phyloP scores from a whole-genome alignment of 2,888 invertebrate species.

The Chironomus riparius region DNA sequence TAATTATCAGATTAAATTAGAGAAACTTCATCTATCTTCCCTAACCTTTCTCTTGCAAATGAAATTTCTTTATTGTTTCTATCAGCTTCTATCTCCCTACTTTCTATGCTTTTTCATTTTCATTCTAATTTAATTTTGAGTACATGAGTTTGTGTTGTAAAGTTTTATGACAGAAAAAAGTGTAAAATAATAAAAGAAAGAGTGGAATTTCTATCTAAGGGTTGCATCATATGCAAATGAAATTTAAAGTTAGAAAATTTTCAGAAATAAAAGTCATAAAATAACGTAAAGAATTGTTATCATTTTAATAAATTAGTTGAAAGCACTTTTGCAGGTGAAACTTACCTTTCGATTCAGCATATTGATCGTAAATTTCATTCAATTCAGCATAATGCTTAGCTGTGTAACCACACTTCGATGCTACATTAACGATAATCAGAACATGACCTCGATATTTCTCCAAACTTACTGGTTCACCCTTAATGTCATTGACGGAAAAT shows the following conservation, averaged over 20 bases:
- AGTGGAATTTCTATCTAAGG: too few relatives aligned
- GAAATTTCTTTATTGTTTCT: too few relatives aligned
- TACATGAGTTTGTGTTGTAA: too few relatives aligned
- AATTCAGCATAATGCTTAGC: slow-evolving; percentile 49
- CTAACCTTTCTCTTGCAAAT: too few relatives aligned
- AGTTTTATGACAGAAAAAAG: not conserved
- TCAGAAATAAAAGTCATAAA: too few relatives aligned
- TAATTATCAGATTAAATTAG: too few relatives aligned
- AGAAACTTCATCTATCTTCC: too few relatives aligned
- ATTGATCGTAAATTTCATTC: slow-evolving; percentile 46
- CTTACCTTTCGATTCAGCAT: slow-evolving; percentile 40
- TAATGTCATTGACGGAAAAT: slow-evolving; percentile 26
- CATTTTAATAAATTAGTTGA: not conserved
- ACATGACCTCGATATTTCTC: slow-evolving; percentile 46
- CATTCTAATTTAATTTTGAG: too few relatives aligned
- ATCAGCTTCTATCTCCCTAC: not conserved
- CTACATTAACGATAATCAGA: slow-evolving; percentile 51
- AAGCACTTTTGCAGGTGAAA: not conserved
- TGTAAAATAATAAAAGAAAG: too few relatives aligned
- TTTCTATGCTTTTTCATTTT: not conserved
- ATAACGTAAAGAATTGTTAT: too few relatives aligned
- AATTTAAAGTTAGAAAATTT: too few relatives aligned
- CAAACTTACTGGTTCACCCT: slow-evolving; percentile 24
- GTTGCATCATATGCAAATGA: too few relatives aligned
- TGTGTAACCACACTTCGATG: slow-evolving; percentile 51